Conservation (phyloP, 2,113 vertebrate genomes). For the Puffinus mauretanicus region DNA sequence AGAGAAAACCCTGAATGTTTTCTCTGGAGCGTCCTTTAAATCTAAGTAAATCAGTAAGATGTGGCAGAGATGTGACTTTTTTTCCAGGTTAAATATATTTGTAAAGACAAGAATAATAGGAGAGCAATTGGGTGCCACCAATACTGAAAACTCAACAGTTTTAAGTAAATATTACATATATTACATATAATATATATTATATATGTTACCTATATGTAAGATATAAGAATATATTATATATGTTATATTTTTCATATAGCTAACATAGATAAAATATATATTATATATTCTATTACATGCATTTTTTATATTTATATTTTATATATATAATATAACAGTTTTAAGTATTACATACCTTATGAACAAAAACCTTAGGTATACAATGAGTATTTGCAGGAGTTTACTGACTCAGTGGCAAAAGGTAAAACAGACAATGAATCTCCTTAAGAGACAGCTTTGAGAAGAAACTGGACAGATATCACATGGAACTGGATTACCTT, state of each 20-base stretch:
- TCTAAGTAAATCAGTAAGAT: not conserved
- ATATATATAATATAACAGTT: too few relatives aligned
- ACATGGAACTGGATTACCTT: slow-evolving; percentile 75
- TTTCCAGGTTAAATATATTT: not conserved
- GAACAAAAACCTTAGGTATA: not conserved
- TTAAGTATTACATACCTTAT: not conserved
- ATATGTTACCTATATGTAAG: too few relatives aligned
- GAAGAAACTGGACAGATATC: not conserved
- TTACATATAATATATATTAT: too few relatives aligned
- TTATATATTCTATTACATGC: too few relatives aligned
- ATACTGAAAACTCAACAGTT: not conserved
- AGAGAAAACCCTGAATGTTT: not conserved
- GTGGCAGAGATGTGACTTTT: not conserved
- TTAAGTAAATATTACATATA: not conserved
- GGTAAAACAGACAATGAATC: not conserved
- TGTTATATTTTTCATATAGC: too few relatives aligned
- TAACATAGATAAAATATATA: too few relatives aligned
- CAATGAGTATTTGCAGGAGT: not conserved
- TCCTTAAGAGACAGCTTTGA: not conserved
- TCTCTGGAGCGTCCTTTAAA: not conserved
- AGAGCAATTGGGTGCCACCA: not conserved
- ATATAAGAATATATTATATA: too few relatives aligned
- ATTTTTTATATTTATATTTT: too few relatives aligned
- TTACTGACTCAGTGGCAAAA: not conserved
- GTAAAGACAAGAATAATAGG: not conserved